These are phyloP conservation scores for Synanthedon tipuliformis DNA, from an alignment of 2,888 invertebrate genomes.

Conservation along the genomic window DNA sequence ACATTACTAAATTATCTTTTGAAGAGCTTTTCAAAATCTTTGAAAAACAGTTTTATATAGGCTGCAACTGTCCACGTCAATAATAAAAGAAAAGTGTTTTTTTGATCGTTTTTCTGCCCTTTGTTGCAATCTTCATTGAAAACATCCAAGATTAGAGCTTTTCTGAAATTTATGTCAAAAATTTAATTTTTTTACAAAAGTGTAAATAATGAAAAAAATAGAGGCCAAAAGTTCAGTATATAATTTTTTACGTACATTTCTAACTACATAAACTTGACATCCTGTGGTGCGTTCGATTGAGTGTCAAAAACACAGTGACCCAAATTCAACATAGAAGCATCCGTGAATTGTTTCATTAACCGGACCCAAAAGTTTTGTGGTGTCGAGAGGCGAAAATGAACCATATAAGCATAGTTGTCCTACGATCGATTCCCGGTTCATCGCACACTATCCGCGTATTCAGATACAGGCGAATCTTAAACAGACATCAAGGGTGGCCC, in stretches of 20 bases:
- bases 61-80: no score
- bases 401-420: slow-evolving; percentile 26
- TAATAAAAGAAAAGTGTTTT: no score
- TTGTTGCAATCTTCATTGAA: no score
- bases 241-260: not conserved
- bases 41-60: no score
- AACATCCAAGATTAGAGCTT: no score
- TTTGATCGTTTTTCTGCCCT: no score
- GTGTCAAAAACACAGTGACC: slow-evolving; percentile 49
- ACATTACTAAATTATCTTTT: no score
- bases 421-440: slow-evolving; percentile 50
- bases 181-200: no score
- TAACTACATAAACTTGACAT: not conserved
- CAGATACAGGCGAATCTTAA: not conserved
- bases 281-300: not conserved
- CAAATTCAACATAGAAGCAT: slow-evolving; percentile 41
- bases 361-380: slow-evolving; percentile 54
- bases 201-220: no score
- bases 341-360: slow-evolving; percentile 57
- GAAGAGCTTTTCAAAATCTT: no score
- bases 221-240: no score
- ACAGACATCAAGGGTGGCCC: slow-evolving; percentile 17
- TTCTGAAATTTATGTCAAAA: no score
- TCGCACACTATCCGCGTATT: slow-evolving; percentile 34
- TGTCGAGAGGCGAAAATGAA: slow-evolving; percentile 25